These are phyloP conservation scores for Myotis daubentonii DNA, from an alignment of 2,797 vertebrate species.

Conservation along the genomic window DNA sequence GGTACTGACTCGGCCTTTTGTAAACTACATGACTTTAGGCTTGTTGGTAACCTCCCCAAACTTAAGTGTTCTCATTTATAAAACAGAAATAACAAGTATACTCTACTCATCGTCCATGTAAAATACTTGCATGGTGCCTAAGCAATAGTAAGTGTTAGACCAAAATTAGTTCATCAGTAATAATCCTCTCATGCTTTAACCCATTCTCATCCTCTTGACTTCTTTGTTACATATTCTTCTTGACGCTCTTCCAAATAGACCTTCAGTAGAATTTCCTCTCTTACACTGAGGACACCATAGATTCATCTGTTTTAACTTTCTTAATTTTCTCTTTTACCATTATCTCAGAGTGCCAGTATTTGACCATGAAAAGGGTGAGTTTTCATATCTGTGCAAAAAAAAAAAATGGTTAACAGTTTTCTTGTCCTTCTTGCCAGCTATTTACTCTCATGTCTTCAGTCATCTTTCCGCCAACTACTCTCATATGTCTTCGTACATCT, in stretches of 20 bases:
- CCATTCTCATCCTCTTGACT: background rate
- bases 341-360: constrained; percentile 19
- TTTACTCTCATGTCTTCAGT: constrained; percentile 39
- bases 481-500: background rate
- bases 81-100: background rate
- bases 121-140: background rate
- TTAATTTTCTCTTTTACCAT: constrained; percentile 18
- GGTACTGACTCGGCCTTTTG: background rate
- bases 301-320: background rate
- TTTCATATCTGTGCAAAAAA: constrained; percentile 42
- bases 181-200: background rate
- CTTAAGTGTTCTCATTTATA: background rate
- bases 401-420: background rate
- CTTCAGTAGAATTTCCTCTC: background rate
- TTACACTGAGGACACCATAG: background rate
- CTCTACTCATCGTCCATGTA: background rate
- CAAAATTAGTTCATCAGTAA: background rate
- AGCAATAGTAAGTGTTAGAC: background rate
- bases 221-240: background rate
- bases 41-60: background rate
- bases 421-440: background rate
- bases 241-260: constrained; percentile 2
- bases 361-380: background rate
- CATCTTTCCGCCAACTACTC: constrained; percentile 21
- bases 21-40: background rate